These are phyloP conservation scores for Oreochromis mossambicus DNA, from an alignment of 2,797 vertebrate genomes.

Conservation along the genomic window DNA sequence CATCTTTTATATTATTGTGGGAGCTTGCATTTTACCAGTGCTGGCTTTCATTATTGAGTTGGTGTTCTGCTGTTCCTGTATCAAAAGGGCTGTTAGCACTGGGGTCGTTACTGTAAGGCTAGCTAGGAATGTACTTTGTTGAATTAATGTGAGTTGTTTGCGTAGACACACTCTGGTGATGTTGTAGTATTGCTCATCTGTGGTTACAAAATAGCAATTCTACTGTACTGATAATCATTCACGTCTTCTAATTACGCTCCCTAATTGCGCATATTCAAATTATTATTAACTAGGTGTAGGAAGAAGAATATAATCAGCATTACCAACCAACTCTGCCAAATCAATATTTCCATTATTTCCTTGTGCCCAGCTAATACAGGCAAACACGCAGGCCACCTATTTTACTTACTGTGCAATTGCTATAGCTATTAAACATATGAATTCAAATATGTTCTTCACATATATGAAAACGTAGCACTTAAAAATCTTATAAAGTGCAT, in stretches of 20 bases:
- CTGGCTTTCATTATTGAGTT: conserved; percentile 11
- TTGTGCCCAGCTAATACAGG: background rate
- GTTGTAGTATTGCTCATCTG: background rate
- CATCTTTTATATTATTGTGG: conserved; percentile 53
- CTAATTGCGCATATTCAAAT: conserved; percentile 8
- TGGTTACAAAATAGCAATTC: conserved; percentile 17
- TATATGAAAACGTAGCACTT: background rate
- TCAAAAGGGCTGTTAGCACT: conserved; percentile 2
- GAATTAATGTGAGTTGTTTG: conserved; percentile 23
- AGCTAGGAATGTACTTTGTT: background rate
- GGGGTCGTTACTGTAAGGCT: background rate
- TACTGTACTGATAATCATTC: background rate
- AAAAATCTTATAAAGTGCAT: background rate
- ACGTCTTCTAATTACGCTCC: conserved; percentile 7
- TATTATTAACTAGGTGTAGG: background rate
- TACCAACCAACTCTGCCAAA: background rate
- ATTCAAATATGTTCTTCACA: background rate
- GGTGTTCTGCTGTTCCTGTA: background rate
- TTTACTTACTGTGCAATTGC: background rate
- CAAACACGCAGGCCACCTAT: background rate
- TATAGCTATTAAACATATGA: background rate
- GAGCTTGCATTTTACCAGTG: conserved; percentile 3
- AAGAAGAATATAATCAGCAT: background rate
- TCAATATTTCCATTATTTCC: background rate
- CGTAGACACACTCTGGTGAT: background rate